Base-by-base conservation (phyloP, 2,888 invertebrate genomes). In the Drosophila basisetae region DNA sequence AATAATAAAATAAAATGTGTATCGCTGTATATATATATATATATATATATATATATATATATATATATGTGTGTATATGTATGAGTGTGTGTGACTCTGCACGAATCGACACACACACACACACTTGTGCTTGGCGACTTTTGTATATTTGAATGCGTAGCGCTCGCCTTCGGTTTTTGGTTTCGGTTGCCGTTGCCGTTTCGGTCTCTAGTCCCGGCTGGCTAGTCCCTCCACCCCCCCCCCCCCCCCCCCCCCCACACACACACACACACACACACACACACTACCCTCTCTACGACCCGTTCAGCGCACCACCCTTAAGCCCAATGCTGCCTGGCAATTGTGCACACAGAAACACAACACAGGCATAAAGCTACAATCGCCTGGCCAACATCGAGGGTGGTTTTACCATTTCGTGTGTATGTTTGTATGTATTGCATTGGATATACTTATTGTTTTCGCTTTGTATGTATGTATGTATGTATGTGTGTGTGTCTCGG, bases 1-100 rank as follows among this genome's bases (percentile, higher is more conserved):
- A 82, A 85, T 83, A 88, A 88, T 86, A 86, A 85, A 86, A 86
- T 89, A 86, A 86, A 86, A 86, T 86, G 83, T 88, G 80, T 85
- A 82, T 85, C 80, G 84, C 73, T 78, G 50, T 62, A 47, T 37
- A 16, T 52, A 52, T n/a, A n/a, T 52, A 31, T 30, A n/a, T 2
- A 11, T n/a, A n/a, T 13, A 16, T 58, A 53, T 54, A 58, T 75
- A 47, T 64, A 54, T 54, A 49, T 64, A 68, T 28, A 5, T 28
- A 28, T 28, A 5, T 6, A 28, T 28, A 3, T 28, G 2, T 59
- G 37, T 54, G 30, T 16, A 50, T 52, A 31, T 47, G 41, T 49
- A 35, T 58, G 59, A 65, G 33, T 68, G 25, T 53, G 55, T 68
- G 60, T 60, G 59, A 58, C 76, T 68, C 35, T 35, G 35, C 16